phyloP scores from a whole-genome alignment of 2,113 vertebrate genomes.

The Noturus placidus region DNA sequence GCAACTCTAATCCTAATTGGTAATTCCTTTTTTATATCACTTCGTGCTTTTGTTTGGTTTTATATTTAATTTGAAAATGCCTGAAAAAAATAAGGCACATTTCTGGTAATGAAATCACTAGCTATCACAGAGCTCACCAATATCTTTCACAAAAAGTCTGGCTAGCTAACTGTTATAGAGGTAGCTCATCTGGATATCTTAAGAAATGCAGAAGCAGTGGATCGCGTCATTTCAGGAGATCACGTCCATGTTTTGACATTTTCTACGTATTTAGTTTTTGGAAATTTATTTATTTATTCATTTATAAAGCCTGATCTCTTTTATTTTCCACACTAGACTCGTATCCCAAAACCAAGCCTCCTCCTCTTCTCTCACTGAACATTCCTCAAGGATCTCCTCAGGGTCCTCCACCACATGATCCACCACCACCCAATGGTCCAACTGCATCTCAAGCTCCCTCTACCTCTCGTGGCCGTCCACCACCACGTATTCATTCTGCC shows the following conservation, averaged over 20 bases:
- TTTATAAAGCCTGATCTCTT: neutral
- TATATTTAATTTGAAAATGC: neutral
- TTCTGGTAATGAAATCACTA: neutral
- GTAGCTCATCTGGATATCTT: neutral
- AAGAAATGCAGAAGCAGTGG: neutral
- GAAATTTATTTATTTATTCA: neutral
- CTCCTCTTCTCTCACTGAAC: conserved; percentile 67
- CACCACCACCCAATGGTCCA: neutral
- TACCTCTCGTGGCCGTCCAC: conserved; percentile 7
- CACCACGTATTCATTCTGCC: neutral
- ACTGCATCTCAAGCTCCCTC: neutral
- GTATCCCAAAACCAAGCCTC: conserved; percentile 69
- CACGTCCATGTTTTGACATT: neutral
- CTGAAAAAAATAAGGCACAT: neutral
- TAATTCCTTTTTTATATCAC: neutral
- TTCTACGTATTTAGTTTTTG: neutral
- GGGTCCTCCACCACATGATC: neutral
- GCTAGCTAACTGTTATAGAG: neutral
- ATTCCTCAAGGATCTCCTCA: conserved; percentile 56
- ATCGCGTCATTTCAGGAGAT: neutral
- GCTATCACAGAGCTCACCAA: too few species aligned
- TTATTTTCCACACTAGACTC: conserved; percentile 38
- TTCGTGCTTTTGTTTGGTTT: neutral
- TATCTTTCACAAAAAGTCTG: neutral
- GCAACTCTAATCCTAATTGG: neutral